These are phyloP conservation scores for Cacatua alba DNA, from an alignment of 2,113 vertebrate species.

Conservation along the genomic window DNA sequence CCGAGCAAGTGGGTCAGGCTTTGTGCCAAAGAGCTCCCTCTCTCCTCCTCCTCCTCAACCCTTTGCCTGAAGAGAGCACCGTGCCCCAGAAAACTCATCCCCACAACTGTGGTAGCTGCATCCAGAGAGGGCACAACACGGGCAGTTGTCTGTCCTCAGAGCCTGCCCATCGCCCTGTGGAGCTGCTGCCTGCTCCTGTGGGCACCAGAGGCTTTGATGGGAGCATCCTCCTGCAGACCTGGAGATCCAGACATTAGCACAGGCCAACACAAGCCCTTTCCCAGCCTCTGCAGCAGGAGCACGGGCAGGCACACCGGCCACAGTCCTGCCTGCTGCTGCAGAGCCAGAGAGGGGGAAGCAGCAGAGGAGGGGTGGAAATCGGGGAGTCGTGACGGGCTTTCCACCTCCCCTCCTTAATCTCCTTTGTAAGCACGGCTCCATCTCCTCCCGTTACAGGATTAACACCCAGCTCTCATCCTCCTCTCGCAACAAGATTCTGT, in stretches of 20 bases:
- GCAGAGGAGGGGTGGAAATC: background rate
- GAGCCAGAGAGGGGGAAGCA: background rate
- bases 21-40: background rate
- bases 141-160: background rate
- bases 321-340: background rate
- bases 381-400: background rate
- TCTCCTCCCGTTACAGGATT: constrained; percentile 72
- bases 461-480: constrained; percentile 78
- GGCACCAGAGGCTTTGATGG: background rate
- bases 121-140: background rate
- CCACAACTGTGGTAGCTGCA: background rate
- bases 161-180: background rate
- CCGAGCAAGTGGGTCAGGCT: background rate
- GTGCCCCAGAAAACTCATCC: background rate
- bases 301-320: background rate
- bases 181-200: background rate
- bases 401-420: constrained; percentile 53
- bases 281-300: background rate
- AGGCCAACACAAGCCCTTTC: background rate
- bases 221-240: background rate
- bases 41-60: background rate
- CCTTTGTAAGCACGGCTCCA: constrained; percentile 56
- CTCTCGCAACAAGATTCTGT: constrained; percentile 81
- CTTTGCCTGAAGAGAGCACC: background rate
- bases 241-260: background rate